These are phyloP conservation scores for Apteryx owenii DNA, from an alignment of 2,113 vertebrate genomes.

Conservation along the genomic window DNA sequence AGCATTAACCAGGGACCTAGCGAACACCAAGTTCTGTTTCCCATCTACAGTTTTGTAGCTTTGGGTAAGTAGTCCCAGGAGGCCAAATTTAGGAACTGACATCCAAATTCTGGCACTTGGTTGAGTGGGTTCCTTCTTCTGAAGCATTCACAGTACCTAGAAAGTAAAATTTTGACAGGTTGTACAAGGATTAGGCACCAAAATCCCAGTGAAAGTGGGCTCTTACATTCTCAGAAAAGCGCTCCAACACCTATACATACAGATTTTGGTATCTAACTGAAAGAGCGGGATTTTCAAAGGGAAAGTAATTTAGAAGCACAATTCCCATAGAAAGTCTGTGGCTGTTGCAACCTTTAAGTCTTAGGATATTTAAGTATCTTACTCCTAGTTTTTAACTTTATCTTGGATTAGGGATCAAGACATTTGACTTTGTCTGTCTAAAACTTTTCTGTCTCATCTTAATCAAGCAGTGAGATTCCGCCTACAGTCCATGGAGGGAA, in stretches of 20 bases:
- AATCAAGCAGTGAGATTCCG: not conserved
- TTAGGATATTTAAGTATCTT: not conserved
- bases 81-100: fast-evolving
- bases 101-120: not conserved
- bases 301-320: not conserved
- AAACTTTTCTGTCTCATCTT: not conserved
- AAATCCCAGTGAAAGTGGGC: fast-evolving
- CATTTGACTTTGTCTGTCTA: not conserved
- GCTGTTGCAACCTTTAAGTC: not conserved
- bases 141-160: not conserved
- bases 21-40: not conserved
- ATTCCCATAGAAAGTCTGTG: not conserved
- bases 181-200: not conserved
- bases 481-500: not conserved
- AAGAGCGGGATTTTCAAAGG: not conserved
- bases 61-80: fast-evolving
- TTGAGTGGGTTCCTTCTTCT: not conserved
- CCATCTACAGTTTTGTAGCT: not conserved
- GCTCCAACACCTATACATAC: not conserved
- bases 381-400: not conserved
- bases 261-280: not conserved
- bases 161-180: not conserved
- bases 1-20: not conserved
- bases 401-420: not conserved
- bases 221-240: not conserved